Percentiles rank a stretch among this genome's conserved stretches.
Conservation (phyloP, 2,113 vertebrate genomes). For the Pyrgilauda ruficollis region DNA sequence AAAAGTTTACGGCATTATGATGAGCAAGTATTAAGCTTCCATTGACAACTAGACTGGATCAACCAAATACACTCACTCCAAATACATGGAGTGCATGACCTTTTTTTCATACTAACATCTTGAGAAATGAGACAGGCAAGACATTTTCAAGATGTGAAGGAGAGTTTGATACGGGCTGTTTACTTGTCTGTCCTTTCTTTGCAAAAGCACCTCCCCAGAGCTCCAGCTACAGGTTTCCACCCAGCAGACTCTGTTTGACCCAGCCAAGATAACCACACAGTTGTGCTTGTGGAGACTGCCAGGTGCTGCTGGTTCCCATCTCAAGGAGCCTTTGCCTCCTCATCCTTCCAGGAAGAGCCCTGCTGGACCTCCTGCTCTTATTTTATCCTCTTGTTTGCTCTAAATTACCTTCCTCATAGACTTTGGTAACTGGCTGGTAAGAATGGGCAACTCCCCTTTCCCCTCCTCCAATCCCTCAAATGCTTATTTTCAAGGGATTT, state of each 20-base stretch:
- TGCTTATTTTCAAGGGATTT: background rate
- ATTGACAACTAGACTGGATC: background rate
- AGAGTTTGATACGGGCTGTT: background rate
- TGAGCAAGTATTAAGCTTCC: background rate
- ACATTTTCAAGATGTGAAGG: background rate
- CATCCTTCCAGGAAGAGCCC: background rate
- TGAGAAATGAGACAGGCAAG: background rate
- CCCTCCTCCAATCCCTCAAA: background rate
- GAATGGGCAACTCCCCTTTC: background rate
- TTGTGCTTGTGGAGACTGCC: background rate
- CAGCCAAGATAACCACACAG: accelerated
- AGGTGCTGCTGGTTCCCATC: background rate
- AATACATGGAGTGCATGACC: accelerated
- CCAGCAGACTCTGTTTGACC: background rate
- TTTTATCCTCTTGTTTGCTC: background rate
- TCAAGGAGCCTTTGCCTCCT: background rate
- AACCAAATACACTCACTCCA: background rate
- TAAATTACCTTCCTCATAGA: background rate
- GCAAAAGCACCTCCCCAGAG: background rate
- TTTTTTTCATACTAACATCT: background rate
- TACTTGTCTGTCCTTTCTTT: background rate
- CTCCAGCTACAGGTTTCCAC: background rate
- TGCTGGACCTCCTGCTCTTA: background rate
- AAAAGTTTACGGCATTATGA: background rate
- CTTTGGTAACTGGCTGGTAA: background rate